Percentiles rank a stretch among this genome's conserved stretches.
Evolutionary conservation across 2,888 invertebrate species (phyloP).

Genomic region (Laspeyria flexula): DNA sequence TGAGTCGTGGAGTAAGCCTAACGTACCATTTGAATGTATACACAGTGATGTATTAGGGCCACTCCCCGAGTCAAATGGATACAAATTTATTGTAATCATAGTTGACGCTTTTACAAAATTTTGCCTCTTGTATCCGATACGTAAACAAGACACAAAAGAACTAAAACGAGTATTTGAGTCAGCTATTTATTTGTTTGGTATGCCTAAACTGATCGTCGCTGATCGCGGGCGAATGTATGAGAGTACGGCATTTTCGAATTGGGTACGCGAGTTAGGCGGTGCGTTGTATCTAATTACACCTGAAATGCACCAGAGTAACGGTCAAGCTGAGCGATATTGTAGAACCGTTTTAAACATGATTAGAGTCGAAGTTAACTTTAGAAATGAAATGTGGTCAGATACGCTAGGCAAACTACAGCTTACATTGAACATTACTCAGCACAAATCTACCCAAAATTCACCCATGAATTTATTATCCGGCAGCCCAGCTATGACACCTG

Average conservation of each 20-base stretch:
- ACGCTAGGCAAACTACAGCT: not conserved
- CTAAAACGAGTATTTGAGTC: not conserved
- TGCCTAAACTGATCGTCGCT: not conserved
- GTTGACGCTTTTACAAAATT: not conserved
- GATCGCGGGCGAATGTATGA: not conserved
- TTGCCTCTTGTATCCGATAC: not conserved
- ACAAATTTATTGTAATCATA: not conserved
- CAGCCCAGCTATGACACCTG: not conserved
- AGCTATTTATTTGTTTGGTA: not conserved
- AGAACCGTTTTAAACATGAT: constrained; percentile 17
- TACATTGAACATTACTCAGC: not conserved
- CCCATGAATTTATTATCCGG: not conserved
- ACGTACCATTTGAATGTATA: not conserved
- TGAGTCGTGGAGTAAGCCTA: not conserved
- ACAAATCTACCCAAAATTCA: not conserved
- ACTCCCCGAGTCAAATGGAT: not conserved
- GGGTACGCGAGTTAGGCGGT: not conserved
- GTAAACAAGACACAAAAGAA: not conserved
- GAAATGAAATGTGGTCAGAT: too few species aligned
- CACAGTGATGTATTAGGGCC: not conserved
- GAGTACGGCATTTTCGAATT: not conserved
- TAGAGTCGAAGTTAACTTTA: constrained; percentile 4
- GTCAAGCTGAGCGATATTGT: constrained; percentile 30
- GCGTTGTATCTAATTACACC: constrained; percentile 25
- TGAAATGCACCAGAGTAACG: constrained; percentile 31